A percentile compares a stretch with the other conserved stretches of the same genome.
Conservation (phyloP, 2,888 invertebrate species). For the Oegoconia quadripuncta region DNA sequence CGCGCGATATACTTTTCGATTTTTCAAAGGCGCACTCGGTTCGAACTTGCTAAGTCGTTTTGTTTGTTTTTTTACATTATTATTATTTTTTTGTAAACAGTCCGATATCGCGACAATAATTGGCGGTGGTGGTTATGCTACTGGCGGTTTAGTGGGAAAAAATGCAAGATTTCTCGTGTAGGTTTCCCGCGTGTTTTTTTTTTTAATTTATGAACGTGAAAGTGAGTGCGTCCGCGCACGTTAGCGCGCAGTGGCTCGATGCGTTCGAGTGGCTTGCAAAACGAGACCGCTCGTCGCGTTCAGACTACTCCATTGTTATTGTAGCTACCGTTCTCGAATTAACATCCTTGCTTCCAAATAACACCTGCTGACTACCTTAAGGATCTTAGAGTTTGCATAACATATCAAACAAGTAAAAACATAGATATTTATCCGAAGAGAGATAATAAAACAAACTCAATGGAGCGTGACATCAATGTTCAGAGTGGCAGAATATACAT, state of each 20-base stretch:
- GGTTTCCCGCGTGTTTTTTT: conserved; percentile 53
- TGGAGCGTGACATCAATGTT: conserved; percentile 28
- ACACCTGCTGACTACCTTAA: no score
- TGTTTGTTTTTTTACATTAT: conserved; percentile 50
- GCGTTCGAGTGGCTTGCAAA: conserved; percentile 45
- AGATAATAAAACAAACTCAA: conserved; percentile 24
- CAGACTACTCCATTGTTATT: neutral
- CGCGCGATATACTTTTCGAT: conserved; percentile 23
- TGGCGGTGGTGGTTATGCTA: conserved; percentile 34
- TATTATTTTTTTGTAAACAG: conserved; percentile 48
- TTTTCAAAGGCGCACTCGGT: conserved; percentile 26
- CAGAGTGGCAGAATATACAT: conserved; percentile 28
- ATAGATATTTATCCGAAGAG: no score
- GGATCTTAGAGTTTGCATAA: no score
- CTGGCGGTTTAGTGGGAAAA: conserved; percentile 36
- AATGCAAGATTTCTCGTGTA: conserved; percentile 43
- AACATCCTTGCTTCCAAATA: no score
- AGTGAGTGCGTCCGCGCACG: conserved; percentile 56
- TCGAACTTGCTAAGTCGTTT: conserved; percentile 21
- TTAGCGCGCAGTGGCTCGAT: conserved; percentile 50
- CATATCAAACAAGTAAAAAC: no score
- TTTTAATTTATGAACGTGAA: conserved; percentile 54
- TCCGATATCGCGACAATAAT: conserved; percentile 34
- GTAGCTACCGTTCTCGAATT: no score
- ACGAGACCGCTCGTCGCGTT: neutral